Base-by-base conservation (phyloP, 2,888 invertebrate genomes). In the Chymomyza fuscimana region DNA sequence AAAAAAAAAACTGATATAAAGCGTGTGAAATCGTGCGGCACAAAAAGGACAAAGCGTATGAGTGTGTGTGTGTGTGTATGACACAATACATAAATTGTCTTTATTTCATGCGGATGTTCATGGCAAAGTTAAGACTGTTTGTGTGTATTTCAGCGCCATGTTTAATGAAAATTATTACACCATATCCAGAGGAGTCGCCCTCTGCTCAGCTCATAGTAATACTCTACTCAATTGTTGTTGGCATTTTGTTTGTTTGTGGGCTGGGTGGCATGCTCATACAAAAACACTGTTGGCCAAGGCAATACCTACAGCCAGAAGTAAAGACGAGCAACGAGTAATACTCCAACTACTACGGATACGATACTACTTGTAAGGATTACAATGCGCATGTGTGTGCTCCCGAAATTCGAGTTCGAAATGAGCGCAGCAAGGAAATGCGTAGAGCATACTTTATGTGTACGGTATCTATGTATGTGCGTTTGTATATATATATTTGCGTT, bases 111-210 rank as follows among this genome's bases (percentile, higher is more conserved):
- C 74, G 77, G 76, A 80, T 80, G 78, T 72, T 73, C 72, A 72
- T 61, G 77, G 63, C 22, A 46, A 73, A 66, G 66, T 70, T 65
- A 54, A 9, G n/a, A 19, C 5, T 52, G 56, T 60, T 51, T 51
- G 60, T 63, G 59, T 60, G 63, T 6, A 67, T 71, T 63, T 75
- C 77, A 81, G 79, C 79, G 77, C 78, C 75, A 80, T 87, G 77
- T 83, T 81, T 83, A 86, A 82, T 89, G 83, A 80, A 86, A 89
- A 89, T 88, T 89, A 88, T 89, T 88, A 81, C 85, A 81, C 79
- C 81, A 84, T 84, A 87, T 87, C 88, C 87, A 86, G 80, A 80
- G 77, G 80, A 84, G 71, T 67, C 40, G 76, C 77, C 77, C 75
- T 81, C 73, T 29, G 36, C 16, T 19, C 15, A 9, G 2, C 32